Percentiles rank a stretch among this genome's conserved stretches.
Evolutionary conservation across 2,888 invertebrate genomes (phyloP).

Genomic region (Clitarchus hookeri): DNA sequence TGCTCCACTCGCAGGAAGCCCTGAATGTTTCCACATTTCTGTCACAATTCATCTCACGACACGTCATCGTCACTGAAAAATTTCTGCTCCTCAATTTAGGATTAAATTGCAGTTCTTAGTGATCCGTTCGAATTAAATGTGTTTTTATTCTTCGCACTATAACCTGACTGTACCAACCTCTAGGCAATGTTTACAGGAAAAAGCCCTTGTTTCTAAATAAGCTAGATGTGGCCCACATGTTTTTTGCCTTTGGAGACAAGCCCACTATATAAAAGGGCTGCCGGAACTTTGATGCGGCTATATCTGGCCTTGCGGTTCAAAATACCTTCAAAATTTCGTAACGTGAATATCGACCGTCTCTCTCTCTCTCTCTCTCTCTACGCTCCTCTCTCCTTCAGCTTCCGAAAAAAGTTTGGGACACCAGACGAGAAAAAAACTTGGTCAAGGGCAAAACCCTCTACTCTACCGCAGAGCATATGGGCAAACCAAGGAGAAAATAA

Average conservation of each 20-base stretch:
- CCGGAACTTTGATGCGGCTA: not conserved
- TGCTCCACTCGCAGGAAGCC: no score
- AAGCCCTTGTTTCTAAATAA: not conserved
- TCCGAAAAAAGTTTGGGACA: not conserved
- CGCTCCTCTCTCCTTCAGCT: not conserved
- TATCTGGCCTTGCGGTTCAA: conserved; percentile 1
- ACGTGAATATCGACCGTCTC: not conserved
- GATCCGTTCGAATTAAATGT: no score
- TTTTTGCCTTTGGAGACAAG: not conserved
- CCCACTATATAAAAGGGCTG: not conserved
- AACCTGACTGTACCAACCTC: no score
- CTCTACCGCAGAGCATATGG: not conserved
- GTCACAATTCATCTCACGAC: no score
- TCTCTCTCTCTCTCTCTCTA: no score
- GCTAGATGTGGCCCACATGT: not conserved
- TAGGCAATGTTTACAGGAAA: not conserved
- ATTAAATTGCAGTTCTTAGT: no score
- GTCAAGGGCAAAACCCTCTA: not conserved
- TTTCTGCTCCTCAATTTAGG: no score
- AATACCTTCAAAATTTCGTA: not conserved
- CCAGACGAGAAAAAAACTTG: not conserved
- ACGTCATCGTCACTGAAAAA: no score
- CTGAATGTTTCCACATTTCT: no score
- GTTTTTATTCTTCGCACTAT: no score
- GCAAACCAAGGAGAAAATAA: not conserved